These are phyloP conservation scores for Eugnorisma glareosa DNA, from an alignment of 2,888 invertebrate genomes.

Conservation along the genomic window DNA sequence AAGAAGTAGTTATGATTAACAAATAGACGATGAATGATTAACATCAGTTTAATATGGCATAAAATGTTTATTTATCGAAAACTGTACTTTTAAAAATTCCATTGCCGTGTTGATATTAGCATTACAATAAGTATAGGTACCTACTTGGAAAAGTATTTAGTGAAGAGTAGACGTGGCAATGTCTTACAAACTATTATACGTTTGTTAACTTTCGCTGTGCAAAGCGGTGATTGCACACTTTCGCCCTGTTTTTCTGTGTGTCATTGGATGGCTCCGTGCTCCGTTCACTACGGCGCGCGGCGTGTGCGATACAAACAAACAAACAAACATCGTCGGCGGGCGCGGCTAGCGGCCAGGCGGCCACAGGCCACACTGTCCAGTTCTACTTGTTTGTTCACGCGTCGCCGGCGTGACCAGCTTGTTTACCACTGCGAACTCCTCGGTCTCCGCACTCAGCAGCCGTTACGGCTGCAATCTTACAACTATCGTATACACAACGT, in stretches of 20 bases:
- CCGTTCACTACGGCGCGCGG: constrained; percentile 63
- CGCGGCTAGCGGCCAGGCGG: constrained; percentile 63
- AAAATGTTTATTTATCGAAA: constrained; percentile 2
- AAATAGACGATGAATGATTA: too few species aligned
- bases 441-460: constrained; percentile 78
- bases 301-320: constrained; percentile 66
- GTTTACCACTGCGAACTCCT: constrained; percentile 85
- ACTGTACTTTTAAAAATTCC: not conserved
- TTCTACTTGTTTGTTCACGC: constrained; percentile 90
- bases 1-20: not conserved
- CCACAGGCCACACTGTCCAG: constrained; percentile 73
- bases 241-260: constrained; percentile 76
- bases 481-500: constrained; percentile 67
- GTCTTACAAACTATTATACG: constrained; percentile 40
- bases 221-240: constrained; percentile 79
- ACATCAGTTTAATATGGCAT: not conserved
- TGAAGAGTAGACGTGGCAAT: constrained; percentile 52
- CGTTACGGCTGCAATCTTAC: constrained; percentile 71
- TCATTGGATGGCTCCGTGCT: constrained; percentile 63
- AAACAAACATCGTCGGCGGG: constrained; percentile 60
- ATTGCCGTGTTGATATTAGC: not conserved
- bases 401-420: constrained; percentile 85
- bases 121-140: not conserved
- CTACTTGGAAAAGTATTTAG: constrained; percentile 21
- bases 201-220: constrained; percentile 83